phyloP scores from a whole-genome alignment of 2,888 invertebrate species.

The Netelia inedita region DNA sequence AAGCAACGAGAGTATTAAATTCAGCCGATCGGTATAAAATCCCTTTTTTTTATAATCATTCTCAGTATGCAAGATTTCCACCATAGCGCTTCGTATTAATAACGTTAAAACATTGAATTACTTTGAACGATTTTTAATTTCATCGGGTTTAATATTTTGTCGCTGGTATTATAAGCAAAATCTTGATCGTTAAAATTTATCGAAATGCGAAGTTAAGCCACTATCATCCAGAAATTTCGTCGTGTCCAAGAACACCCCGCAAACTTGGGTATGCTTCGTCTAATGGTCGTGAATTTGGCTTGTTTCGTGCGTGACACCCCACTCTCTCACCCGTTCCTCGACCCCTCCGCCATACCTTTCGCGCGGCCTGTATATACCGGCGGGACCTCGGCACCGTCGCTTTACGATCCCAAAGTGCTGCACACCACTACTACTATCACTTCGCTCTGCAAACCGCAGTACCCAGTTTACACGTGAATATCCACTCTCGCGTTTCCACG shows the following conservation, averaged over 20 bases:
- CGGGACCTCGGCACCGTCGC: conserved; percentile 19
- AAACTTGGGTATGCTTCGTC: not conserved
- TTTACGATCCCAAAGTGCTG: conserved; percentile 56
- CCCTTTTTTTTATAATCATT: too few species aligned
- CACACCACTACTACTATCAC: conserved; percentile 18
- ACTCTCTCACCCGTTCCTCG: not conserved
- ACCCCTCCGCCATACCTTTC: not conserved
- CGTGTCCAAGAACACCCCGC: not conserved
- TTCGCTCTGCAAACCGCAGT: not conserved
- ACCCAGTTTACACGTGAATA: conserved; percentile 28
- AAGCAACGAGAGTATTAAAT: not conserved
- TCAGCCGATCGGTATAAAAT: not conserved
- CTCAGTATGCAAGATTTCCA: too few species aligned
- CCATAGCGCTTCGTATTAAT: too few species aligned
- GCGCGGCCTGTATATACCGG: too few species aligned
- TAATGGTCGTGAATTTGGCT: conserved; percentile 32
- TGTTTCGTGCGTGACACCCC: conserved; percentile 24
- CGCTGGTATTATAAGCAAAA: too few species aligned
- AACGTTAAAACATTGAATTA: too few species aligned
- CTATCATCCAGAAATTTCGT: not conserved
- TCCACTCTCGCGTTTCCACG: conserved; percentile 15
- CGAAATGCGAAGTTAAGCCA: not conserved
- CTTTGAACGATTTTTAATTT: too few species aligned
- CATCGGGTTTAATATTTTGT: too few species aligned
- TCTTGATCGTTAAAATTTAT: too few species aligned